phyloP scores from a whole-genome alignment of 2,797 vertebrate species.

The Moxostoma hubbsi region DNA sequence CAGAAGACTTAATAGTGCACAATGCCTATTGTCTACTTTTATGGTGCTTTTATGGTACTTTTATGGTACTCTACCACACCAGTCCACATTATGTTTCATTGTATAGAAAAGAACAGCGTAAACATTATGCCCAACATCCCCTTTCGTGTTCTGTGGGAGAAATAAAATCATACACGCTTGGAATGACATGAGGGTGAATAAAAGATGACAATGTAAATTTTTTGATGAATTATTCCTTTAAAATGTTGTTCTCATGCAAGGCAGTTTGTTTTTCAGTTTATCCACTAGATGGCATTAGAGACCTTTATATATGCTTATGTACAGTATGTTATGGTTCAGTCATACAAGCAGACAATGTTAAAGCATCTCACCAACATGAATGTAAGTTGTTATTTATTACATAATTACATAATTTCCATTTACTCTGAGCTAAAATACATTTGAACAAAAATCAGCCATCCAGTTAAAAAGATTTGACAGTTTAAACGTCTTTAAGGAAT shows the following conservation, averaged over 20 bases:
- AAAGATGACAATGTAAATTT: neutral
- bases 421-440: neutral
- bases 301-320: neutral
- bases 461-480: neutral
- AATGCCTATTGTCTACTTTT: neutral
- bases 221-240: neutral
- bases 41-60: neutral
- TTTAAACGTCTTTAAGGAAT: neutral
- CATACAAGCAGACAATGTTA: neutral
- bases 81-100: no score
- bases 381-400: neutral
- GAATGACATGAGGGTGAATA: neutral
- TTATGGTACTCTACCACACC: neutral
- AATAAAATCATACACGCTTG: neutral
- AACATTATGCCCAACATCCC: no score
- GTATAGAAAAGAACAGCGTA: neutral
- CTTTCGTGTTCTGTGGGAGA: neutral
- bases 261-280: neutral
- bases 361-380: neutral
- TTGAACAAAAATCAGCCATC: neutral
- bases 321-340: neutral
- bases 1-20: neutral
- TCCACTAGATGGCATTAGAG: slow-evolving; percentile 33
- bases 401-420: neutral
- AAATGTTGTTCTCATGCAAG: neutral